A percentile compares a stretch with the other conserved stretches of the same genome.
phyloP scores from a whole-genome alignment of 1,140 invertebrate species.

The Anastrepha ludens region DNA sequence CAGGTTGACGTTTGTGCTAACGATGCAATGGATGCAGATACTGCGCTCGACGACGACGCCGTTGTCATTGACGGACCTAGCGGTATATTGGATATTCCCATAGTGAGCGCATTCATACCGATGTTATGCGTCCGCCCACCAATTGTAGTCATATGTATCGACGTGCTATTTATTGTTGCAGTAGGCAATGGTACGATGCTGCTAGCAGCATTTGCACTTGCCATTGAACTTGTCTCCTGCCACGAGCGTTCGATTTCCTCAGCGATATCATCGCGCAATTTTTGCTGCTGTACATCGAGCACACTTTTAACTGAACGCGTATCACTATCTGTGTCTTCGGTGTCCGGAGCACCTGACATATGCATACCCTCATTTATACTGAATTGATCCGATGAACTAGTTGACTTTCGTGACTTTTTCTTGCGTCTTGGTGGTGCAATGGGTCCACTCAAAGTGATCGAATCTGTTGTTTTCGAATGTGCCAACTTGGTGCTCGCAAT shows the following conservation, averaged over 20 bases:
- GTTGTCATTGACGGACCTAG: constrained; percentile 58
- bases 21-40: constrained; percentile 70
- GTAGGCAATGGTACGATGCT: neutral
- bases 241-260: constrained; percentile 70
- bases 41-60: constrained; percentile 60
- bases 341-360: constrained; percentile 61
- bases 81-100: constrained; percentile 15
- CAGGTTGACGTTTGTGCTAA: constrained; percentile 72
- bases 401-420: constrained; percentile 81
- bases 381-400: constrained; percentile 73
- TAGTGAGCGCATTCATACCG: constrained; percentile 29
- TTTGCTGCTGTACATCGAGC: constrained; percentile 70
- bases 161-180: constrained; percentile 49
- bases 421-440: constrained; percentile 89
- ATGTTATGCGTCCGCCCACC: constrained; percentile 46
- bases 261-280: constrained; percentile 67
- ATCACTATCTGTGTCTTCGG: constrained; percentile 70
- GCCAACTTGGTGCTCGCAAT: constrained; percentile 92
- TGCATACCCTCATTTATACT: constrained; percentile 66
- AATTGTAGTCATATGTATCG: constrained; percentile 20
- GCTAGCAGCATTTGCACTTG: constrained; percentile 17
- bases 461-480: constrained; percentile 74
- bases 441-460: constrained; percentile 75
- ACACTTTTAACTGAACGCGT: constrained; percentile 72
- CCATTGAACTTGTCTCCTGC: constrained; percentile 62